A percentile compares a stretch with the other conserved stretches of the same genome.
Evolutionary conservation across 2,797 vertebrate species (phyloP).

Genomic region (Acrocephalus scirpaceus): DNA sequence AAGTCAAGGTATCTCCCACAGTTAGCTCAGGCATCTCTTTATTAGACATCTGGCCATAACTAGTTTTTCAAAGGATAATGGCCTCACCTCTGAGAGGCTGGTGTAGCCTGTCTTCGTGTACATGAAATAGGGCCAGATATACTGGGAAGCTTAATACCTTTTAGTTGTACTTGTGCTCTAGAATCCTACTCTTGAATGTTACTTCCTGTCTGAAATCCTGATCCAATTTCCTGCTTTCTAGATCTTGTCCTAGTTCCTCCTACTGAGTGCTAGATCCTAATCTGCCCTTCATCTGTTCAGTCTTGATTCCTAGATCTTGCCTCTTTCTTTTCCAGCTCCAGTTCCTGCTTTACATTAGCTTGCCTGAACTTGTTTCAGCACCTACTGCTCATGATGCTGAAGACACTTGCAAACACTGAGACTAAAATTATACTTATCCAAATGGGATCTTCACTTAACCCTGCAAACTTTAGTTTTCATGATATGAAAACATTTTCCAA

Average conservation of each 20-base stretch:
- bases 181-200: background rate
- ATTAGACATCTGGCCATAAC: background rate
- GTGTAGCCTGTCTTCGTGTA: background rate
- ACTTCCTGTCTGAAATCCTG: background rate
- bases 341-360: background rate
- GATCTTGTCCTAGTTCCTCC: background rate
- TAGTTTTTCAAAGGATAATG: background rate
- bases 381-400: background rate
- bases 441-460: background rate
- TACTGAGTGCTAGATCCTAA: background rate
- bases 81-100: background rate
- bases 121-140: background rate
- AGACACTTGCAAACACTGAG: background rate
- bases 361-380: background rate
- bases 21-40: background rate
- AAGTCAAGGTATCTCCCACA: background rate
- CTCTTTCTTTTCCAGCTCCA: background rate
- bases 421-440: background rate
- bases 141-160: background rate
- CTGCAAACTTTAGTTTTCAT: background rate
- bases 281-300: background rate
- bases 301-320: background rate
- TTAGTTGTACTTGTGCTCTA: background rate
- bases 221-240: conserved; percentile 5
- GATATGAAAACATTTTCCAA: background rate